Evolutionary conservation across 2,797 vertebrate species (phyloP).

Genomic region (Centropyge bicolor): DNA sequence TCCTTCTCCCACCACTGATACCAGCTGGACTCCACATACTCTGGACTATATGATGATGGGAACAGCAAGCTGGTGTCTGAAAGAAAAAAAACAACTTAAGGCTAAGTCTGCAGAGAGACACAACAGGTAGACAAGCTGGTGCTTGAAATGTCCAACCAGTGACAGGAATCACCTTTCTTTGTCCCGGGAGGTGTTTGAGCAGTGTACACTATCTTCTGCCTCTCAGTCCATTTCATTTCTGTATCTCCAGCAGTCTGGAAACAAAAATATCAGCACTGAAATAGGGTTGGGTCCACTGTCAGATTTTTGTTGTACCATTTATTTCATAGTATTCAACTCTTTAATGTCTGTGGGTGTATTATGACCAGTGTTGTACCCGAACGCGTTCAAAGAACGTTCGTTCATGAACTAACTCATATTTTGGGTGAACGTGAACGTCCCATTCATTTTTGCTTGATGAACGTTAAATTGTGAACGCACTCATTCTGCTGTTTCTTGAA

Average conservation of each 20-base stretch:
- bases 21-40: constrained; percentile 92
- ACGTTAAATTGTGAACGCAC: too few relatives aligned
- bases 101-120: background rate
- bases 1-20: constrained; percentile 93
- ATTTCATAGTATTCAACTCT: background rate
- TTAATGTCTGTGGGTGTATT: background rate
- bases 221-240: constrained; percentile 82
- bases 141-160: background rate
- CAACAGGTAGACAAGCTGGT: background rate
- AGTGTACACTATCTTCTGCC: constrained; percentile 82
- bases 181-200: constrained; percentile 80
- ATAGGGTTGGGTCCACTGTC: background rate
- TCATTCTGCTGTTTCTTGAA: too few relatives aligned
- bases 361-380: too few relatives aligned
- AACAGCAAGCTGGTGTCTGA: constrained; percentile 86
- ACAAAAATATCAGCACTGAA: background rate
- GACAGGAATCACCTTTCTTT: constrained; percentile 88
- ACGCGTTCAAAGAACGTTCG: too few relatives aligned
- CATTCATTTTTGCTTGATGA: too few relatives aligned
- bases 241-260: constrained; percentile 75
- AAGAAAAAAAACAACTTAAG: background rate
- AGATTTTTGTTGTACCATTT: background rate
- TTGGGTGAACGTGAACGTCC: too few relatives aligned
- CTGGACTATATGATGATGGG: constrained; percentile 88
- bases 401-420: too few relatives aligned